Evolutionary conservation across 1,140 invertebrate genomes (phyloP).

Genomic region (Heliothis virescens): DNA sequence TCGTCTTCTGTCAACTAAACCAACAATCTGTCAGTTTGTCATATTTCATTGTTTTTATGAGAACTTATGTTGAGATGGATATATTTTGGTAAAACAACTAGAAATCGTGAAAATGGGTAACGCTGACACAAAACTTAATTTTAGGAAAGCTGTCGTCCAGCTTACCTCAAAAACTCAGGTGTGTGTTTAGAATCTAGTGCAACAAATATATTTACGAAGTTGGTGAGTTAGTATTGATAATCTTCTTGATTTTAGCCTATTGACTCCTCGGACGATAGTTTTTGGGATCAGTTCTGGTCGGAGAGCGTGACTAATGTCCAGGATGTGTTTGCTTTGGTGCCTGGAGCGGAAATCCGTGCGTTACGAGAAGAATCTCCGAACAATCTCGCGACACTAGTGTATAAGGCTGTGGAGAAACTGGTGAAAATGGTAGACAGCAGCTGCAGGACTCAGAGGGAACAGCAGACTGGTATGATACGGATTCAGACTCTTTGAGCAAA

Average conservation of each 20-base stretch:
- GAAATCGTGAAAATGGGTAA: conserved; percentile 94
- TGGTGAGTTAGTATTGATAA: conserved; percentile 50
- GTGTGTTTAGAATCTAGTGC: conserved; percentile 16
- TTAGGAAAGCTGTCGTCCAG: conserved; percentile 98
- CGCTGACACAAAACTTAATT: conserved; percentile 98
- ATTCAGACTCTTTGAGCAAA: neutral
- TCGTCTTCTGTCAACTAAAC: conserved; percentile 62
- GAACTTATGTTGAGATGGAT: conserved; percentile 73
- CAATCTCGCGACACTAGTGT: conserved; percentile 99
- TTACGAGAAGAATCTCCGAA: conserved; percentile 98
- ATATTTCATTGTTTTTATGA: conserved; percentile 70
- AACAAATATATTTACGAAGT: conserved; percentile 23
- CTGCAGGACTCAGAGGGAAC: conserved; percentile 97
- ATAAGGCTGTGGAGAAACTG: conserved; percentile 99
- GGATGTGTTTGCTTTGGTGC: conserved; percentile 98
- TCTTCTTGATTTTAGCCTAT: conserved; percentile 90
- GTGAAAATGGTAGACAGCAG: conserved; percentile 97
- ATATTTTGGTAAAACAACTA: conserved; percentile 67
- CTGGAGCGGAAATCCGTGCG: conserved; percentile 96
- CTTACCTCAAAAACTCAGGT: conserved; percentile 98
- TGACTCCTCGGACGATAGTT: conserved; percentile 95
- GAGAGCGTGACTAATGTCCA: conserved; percentile 97
- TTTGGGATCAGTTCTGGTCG: conserved; percentile 99
- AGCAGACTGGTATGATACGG: conserved; percentile 92
- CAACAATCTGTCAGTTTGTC: conserved; percentile 60